These are phyloP conservation scores for crab-eating macaque (Macaca fascicularis) DNA, from an alignment of 2,113 vertebrate genomes.

Conservation along the genomic window T2T-MFA8v1.1 NC_088392.1:25482501-25483000, in stretches of 20 bases:
- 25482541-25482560: not conserved
- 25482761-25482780: not conserved
- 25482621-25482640: not conserved
- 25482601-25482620: not conserved
- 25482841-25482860: not conserved
- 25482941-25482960: not conserved
- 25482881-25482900: not conserved
- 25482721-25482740: not conserved
- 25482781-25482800: not conserved
- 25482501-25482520: not conserved
- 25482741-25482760: not conserved
- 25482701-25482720: not conserved
- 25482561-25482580: not conserved
- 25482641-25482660: not conserved
- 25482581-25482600: not conserved
- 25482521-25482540: not conserved
- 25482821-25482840: not conserved
- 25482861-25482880: not conserved
- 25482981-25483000: not conserved
- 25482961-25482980: constrained; percentile 28
- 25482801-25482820: not conserved
- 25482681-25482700: not conserved
- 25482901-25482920: not conserved
- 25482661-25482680: not conserved
- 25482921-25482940: constrained; percentile 25